Evolutionary conservation across 1,140 invertebrate genomes (phyloP), one percentile per base, ranked within the genome.

Genomic region (Hylaeus anthracinus): DNA sequence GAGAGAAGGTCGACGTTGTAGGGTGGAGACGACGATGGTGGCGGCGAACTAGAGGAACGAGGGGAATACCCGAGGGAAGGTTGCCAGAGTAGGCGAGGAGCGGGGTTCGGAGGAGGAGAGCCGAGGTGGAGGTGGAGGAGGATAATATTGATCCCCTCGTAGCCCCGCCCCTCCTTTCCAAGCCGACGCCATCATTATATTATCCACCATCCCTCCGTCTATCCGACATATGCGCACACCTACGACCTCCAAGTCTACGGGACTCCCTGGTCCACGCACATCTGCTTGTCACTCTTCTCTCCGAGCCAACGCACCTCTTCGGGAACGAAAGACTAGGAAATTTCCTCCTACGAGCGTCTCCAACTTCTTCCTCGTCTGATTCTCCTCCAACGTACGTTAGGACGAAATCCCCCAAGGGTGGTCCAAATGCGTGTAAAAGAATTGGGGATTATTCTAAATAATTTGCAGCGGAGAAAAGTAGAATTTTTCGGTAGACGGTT

Each of bases 71-170:
- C 43, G 72, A 81, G 67, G 72, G 81, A 78, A 66, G 76, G 79
- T 72, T 78, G 79, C 79, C 71, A 26, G 78, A 43, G 72, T 56
- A 53, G 56, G 55, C 61, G 85, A 84, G 79, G 69, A 81, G 77
- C 85, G 65, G 86, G 86, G 85, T 79, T 85, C 86, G 85, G 78
- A 82, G 69, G 86, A 90, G 88, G 91, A 86, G 60, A 81, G 75
- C 78, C 67, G 86, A 83, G 87, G 87, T 88, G 86, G 88, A 88
- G 88, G 92, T 91, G 91, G 93, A 93, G 91, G 92, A 93, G 91
- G 91, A 94, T 94, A 92, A 93, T 94, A 94, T 94, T 92, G 93
- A 94, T 94, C 93, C 92, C 91, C 92, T 92, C 91, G 92, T 93
- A 90, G 92, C 91, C 92, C 92, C 93, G 93, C 93, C 92, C 89